These are phyloP conservation scores for Bhutanitis thaidina DNA, from an alignment of 2,888 invertebrate genomes.

Conservation along the genomic window DNA sequence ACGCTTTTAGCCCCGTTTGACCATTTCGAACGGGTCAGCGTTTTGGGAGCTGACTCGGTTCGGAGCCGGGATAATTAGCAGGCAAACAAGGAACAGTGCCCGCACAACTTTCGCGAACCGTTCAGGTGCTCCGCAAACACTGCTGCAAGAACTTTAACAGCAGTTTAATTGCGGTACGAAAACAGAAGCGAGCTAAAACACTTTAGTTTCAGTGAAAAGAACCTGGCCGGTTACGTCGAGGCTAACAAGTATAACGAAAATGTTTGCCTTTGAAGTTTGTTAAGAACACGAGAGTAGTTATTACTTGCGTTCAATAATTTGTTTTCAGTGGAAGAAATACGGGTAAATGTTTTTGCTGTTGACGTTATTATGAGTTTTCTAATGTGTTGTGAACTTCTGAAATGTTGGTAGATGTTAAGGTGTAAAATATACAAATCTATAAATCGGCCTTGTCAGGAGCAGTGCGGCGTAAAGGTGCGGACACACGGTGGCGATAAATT, in stretches of 20 bases:
- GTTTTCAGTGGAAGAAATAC: constrained; percentile 27
- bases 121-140: constrained; percentile 76
- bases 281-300: constrained; percentile 43
- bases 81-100: constrained; percentile 70
- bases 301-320: constrained; percentile 10
- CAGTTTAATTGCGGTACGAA: constrained; percentile 77
- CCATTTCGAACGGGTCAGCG: constrained; percentile 64
- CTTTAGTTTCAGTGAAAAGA: constrained; percentile 71
- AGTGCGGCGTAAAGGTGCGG: constrained; percentile 59
- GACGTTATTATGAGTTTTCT: constrained; percentile 10
- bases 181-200: constrained; percentile 73
- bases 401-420: background rate
- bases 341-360: constrained; percentile 28
- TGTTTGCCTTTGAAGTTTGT: constrained; percentile 46
- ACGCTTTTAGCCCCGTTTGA: constrained; percentile 70
- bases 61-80: constrained; percentile 71
- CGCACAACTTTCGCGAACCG: constrained; percentile 68
- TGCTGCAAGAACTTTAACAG: constrained; percentile 77
- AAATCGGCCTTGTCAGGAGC: constrained; percentile 56
- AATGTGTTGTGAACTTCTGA: constrained; percentile 24
- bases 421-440: constrained; percentile 38
- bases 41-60: constrained; percentile 64
- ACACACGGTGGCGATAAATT: constrained; percentile 48
- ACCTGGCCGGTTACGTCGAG: constrained; percentile 48
- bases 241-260: constrained; percentile 32